Conservation (phyloP, 2,888 invertebrate genomes). For the Pachydiplax longipennis region DNA sequence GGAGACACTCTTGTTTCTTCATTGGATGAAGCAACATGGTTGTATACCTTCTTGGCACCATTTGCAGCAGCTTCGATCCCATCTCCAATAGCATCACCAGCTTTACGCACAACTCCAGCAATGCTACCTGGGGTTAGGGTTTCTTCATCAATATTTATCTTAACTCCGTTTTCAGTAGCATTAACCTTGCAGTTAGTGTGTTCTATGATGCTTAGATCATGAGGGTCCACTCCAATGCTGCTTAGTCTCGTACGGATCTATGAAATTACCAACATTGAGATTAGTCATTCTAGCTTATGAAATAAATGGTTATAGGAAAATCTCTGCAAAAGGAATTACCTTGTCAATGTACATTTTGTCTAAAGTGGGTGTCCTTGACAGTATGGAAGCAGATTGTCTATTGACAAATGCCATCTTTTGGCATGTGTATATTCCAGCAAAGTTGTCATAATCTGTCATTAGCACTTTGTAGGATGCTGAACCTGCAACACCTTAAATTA, state of each 20-base stretch:
- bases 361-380: slow-evolving; percentile 76
- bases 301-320: background rate
- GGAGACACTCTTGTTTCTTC: slow-evolving; percentile 49
- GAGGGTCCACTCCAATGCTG: slow-evolving; percentile 76
- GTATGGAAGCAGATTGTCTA: slow-evolving; percentile 79
- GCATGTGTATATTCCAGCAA: slow-evolving; percentile 81
- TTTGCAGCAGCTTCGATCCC: slow-evolving; percentile 76
- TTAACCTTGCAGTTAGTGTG: slow-evolving; percentile 70
- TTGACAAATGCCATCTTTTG: slow-evolving; percentile 79
- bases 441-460: slow-evolving; percentile 76
- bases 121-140: slow-evolving; percentile 79
- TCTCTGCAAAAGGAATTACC: slow-evolving; percentile 58
- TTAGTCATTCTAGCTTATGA: no score
- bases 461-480: slow-evolving; percentile 77
- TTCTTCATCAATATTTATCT: slow-evolving; percentile 77
- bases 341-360: slow-evolving; percentile 76
- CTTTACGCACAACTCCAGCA: slow-evolving; percentile 74
- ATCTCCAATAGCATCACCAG: slow-evolving; percentile 74
- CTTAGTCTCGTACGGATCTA: slow-evolving; percentile 71
- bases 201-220: slow-evolving; percentile 75
- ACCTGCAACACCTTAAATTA: slow-evolving; percentile 72
- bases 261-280: slow-evolving; percentile 47
- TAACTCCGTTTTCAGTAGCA: slow-evolving; percentile 63
- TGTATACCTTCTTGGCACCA: slow-evolving; percentile 74
- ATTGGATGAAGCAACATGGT: slow-evolving; percentile 64